Evolutionary conservation across 2,113 vertebrate species (phyloP).

Genomic region (Todiramphus saurophagus): DNA sequence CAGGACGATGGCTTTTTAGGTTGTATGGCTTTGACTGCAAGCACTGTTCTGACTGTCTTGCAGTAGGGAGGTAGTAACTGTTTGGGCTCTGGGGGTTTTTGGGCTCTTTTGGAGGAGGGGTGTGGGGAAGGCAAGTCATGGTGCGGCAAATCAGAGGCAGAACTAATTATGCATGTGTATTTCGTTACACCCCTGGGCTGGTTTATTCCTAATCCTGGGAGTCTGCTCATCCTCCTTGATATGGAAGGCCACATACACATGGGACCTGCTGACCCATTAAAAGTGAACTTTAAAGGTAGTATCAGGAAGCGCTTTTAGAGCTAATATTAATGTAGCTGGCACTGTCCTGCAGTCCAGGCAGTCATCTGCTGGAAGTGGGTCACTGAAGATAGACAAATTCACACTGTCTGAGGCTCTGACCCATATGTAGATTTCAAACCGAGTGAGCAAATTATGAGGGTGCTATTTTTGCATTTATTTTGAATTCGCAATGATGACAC

Average conservation of each 20-base stretch:
- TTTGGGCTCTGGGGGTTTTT: not conserved
- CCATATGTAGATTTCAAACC: conserved; percentile 20
- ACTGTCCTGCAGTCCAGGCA: not conserved
- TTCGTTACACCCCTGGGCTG: not conserved
- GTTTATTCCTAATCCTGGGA: not conserved
- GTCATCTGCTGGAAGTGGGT: conserved; percentile 24
- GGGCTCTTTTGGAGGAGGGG: not conserved
- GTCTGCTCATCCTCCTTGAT: not conserved
- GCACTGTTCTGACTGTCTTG: not conserved
- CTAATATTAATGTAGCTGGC: not conserved
- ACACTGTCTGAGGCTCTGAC: not conserved
- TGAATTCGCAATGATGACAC: conserved; percentile 11
- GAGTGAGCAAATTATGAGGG: not conserved
- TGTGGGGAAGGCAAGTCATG: not conserved
- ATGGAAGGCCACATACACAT: accelerated
- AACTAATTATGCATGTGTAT: not conserved
- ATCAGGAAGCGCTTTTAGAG: not conserved
- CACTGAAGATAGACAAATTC: conserved; percentile 28
- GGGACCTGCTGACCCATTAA: not conserved
- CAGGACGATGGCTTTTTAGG: not conserved
- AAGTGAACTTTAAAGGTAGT: not conserved
- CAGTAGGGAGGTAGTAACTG: not conserved
- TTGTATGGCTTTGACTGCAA: not conserved
- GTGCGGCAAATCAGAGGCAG: not conserved
- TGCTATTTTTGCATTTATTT: conserved; percentile 54